Conservation (phyloP, 2,888 invertebrate genomes). For the Nomada hirtipes region DNA sequence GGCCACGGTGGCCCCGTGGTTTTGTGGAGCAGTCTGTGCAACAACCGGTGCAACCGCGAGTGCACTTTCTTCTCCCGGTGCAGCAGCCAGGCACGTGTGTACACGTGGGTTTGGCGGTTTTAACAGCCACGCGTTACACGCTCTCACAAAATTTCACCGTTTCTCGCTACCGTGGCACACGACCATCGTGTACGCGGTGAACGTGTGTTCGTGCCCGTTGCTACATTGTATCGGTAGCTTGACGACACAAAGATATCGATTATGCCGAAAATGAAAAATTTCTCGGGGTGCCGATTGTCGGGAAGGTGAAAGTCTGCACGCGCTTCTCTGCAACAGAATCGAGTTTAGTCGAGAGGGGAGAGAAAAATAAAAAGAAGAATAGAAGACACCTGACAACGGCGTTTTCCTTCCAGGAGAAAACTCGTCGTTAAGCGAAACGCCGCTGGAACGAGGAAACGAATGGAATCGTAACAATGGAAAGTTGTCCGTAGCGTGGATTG, state of each 20-base stretch:
- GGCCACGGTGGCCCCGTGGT: slow-evolving; percentile 64
- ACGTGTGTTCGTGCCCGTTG: neutral
- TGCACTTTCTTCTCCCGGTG: slow-evolving; percentile 69
- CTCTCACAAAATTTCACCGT: slow-evolving; percentile 71
- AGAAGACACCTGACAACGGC: slow-evolving; percentile 5
- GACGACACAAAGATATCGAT: slow-evolving; percentile 61
- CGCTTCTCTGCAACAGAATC: neutral
- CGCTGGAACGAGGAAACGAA: slow-evolving; percentile 19
- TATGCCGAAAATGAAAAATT: slow-evolving; percentile 58
- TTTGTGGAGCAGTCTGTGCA: slow-evolving; percentile 72
- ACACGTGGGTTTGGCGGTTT: slow-evolving; percentile 65
- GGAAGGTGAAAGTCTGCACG: slow-evolving; percentile 53
- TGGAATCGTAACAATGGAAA: slow-evolving; percentile 32
- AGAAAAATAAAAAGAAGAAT: neutral
- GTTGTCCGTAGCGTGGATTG: neutral
- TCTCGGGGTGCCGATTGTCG: slow-evolving; percentile 30
- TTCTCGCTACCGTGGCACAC: slow-evolving; percentile 44
- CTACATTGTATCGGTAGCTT: slow-evolving; percentile 32
- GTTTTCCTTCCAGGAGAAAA: slow-evolving; percentile 33
- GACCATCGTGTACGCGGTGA: slow-evolving; percentile 12
- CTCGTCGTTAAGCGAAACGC: slow-evolving; percentile 7
- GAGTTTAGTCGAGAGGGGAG: neutral
- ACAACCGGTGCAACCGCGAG: slow-evolving; percentile 71
- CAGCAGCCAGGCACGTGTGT: slow-evolving; percentile 60
- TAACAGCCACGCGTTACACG: slow-evolving; percentile 66